Conservation (phyloP, 2,113 vertebrate species). For the Hippocampus mohnikei region DNA sequence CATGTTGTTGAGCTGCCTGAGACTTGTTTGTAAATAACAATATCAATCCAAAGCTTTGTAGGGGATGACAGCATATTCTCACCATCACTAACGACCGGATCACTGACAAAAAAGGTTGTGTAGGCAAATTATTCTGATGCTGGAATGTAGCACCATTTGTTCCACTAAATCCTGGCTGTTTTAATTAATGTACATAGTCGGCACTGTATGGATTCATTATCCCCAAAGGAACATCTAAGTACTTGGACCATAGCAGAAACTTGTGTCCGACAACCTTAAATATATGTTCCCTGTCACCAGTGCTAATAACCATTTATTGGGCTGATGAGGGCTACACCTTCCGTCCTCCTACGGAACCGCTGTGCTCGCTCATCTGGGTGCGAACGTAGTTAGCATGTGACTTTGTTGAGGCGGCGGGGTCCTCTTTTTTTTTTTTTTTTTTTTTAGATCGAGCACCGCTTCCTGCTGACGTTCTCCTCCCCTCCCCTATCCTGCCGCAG, state of each 20-base stretch:
- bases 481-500: slow-evolving; percentile 45
- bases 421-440: slow-evolving; percentile 8
- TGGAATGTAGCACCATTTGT: neutral
- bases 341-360: slow-evolving; percentile 16
- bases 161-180: neutral
- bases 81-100: neutral
- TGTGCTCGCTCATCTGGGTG: slow-evolving; percentile 26
- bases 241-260: neutral
- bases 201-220: neutral
- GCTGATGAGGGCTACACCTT: slow-evolving; percentile 6
- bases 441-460: slow-evolving; percentile 40
- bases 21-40: neutral
- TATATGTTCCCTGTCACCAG: neutral
- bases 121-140: neutral
- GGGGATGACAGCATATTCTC: neutral
- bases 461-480: slow-evolving; percentile 12
- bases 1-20: neutral
- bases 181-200: slow-evolving; percentile 3
- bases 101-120: neutral
- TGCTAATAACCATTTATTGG: slow-evolving; percentile 2
- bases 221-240: neutral
- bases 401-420: slow-evolving; percentile 15
- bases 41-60: neutral
- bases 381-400: slow-evolving; percentile 15
- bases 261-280: slow-evolving; percentile 2